Conservation (phyloP, 2,888 invertebrate species). For the Andricus curvator region DNA sequence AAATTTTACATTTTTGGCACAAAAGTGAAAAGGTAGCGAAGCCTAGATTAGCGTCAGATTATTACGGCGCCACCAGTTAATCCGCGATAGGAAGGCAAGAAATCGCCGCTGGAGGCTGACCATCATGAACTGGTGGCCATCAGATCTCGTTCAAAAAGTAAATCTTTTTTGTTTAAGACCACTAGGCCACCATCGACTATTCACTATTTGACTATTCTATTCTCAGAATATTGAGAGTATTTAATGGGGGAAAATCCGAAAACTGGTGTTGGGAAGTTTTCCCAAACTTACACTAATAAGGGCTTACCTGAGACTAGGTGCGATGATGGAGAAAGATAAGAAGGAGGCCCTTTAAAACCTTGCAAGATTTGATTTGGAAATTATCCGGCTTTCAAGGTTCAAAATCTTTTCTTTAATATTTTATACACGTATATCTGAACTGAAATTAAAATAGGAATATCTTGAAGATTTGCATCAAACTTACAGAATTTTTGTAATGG, state of each 20-base stretch:
- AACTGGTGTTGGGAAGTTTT: background rate
- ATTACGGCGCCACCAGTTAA: slow-evolving; percentile 66
- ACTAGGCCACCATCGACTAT: background rate
- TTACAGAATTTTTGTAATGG: too few species aligned
- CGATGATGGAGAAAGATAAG: background rate
- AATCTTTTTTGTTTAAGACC: slow-evolving; percentile 22
- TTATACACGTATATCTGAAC: too few species aligned
- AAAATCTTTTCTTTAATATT: too few species aligned
- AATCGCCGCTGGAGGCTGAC: slow-evolving; percentile 26
- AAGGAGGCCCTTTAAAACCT: background rate
- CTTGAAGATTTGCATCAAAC: too few species aligned
- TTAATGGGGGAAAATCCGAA: background rate
- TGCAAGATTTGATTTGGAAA: too few species aligned
- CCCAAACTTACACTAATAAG: background rate
- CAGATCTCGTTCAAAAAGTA: slow-evolving; percentile 13
- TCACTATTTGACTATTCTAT: background rate
- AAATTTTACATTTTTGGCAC: slow-evolving; percentile 35
- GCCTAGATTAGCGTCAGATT: slow-evolving; percentile 57
- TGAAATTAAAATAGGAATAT: too few species aligned
- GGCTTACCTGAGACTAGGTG: background rate
- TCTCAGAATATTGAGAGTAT: background rate
- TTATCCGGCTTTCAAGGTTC: too few species aligned
- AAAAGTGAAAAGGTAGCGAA: slow-evolving; percentile 44
- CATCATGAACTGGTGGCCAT: slow-evolving; percentile 2
- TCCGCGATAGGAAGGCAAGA: slow-evolving; percentile 49